Base-by-base conservation (phyloP, 2,113 vertebrate species). In the Prionailurus viverrinus region DNA sequence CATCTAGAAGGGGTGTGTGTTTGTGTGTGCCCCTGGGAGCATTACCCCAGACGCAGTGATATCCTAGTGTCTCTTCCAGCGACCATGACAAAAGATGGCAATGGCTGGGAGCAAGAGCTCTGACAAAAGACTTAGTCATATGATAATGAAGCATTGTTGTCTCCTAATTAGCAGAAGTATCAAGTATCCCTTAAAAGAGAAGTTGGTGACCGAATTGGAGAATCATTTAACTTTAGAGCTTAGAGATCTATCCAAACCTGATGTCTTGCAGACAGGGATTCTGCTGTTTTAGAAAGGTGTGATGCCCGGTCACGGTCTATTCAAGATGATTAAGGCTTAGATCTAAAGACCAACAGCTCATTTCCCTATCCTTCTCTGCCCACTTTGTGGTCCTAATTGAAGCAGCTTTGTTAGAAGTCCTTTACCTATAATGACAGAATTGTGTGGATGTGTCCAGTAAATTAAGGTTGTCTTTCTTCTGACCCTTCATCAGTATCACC, bases 151-250 rank as follows among this genome's bases (percentile, higher is more conserved):
- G 25, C 18, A 36, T 36, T n/a, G 15, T 69, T 91, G 55, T 73
- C 45, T 97, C 68, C 78, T 94, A 66, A 29, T 68, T 63, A 97
- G 69, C 69, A 96, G 74, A 97, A 94, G 63, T 36, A 85, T 45
- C 21, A 27, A 82, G 66, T 95, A 41, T 68, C 69, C 63, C 85
- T 96, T 87, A 55, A 81, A 92, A 63, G 92, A 91, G 55, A 94
- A 66, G 25, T 73, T 63, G 27, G n/a, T 86, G 55, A 61, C 79
- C 85, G 68, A 89, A 79, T 96, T 90, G 92, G 88, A 94, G 63
- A 89, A 74, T 71, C 53, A n/a, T 92, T 95, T 97, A 61, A 91
- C 93, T 96, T 97, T 96, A 97, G 94, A 81, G 48, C 39, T 61
- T 27, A 29, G 36, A 71, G 39, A 27, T 71, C 69, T 78, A 0